Evolutionary conservation across 2,888 invertebrate genomes (phyloP), one percentile per base, ranked within the genome.

Genomic region (Onchidella celtica): DNA sequence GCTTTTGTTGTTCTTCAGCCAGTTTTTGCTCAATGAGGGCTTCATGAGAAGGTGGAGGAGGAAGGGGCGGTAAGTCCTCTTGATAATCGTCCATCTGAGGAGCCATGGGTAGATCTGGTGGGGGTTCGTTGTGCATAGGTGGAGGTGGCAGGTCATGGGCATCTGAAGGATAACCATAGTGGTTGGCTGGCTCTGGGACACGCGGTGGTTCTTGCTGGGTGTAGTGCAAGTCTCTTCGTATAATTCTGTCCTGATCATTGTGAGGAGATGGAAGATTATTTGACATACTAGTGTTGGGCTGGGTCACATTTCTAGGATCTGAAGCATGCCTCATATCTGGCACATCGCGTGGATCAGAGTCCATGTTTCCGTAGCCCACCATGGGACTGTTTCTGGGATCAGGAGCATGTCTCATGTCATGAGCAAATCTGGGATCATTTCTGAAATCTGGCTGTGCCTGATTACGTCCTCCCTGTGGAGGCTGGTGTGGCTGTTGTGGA

Each of bases 21-120:
- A 91, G 96, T 61, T 96, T 93, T 0, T 96, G 96, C 94, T 96
- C 89, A 27, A 87, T 61, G 40, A 86, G 78, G 47, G 86, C 87
- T 76, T 90, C 89, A 29, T 86, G 85, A 1, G 84, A 57, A 95
- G 14, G 96, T 95, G 91, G 90, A 17, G 91, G 91, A 1, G 92
- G 91, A 21, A 91, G 86, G 38, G 91, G 90, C 38, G 90, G 90
- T 36, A 88, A 83, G 36, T 88, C 89, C 47, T 91, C 90, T 21
- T 86, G 85, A 29, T 87, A 66, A 32, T 89, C 88, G 29, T 93
- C 93, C 61, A 93, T 93, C 21, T 94, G 93, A n/a, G 91, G 90
- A 14, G 88, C 93, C n/a, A n/a, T n/a, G 80, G 86, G 93, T 84
- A 85, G 91, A 85, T 87, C 93, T 80, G 94, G 91, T 94, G 93